Conservation (phyloP, 2,888 invertebrate genomes). For the Ophion ventricosus region DNA sequence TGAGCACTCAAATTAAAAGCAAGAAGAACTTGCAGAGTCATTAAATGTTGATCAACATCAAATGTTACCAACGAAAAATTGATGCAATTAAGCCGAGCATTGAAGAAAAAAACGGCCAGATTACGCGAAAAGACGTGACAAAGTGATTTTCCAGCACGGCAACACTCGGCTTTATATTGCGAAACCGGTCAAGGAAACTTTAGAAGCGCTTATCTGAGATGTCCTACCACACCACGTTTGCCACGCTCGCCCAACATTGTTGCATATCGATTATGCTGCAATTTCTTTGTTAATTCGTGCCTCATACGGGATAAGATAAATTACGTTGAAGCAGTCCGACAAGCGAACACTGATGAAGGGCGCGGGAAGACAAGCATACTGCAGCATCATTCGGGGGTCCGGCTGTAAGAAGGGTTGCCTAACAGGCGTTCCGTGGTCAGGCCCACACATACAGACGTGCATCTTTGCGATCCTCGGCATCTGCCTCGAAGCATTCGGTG, state of each 20-base stretch:
- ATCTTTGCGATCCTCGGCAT: constrained; percentile 16
- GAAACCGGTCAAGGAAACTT: too few relatives aligned
- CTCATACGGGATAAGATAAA: constrained; percentile 16
- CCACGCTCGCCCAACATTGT: constrained; percentile 20
- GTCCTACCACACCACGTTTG: too few relatives aligned
- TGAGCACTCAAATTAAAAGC: too few relatives aligned
- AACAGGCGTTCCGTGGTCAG: constrained; percentile 41
- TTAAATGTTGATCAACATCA: too few relatives aligned
- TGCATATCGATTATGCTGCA: constrained; percentile 20
- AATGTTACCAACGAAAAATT: too few relatives aligned
- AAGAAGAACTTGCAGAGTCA: too few relatives aligned
- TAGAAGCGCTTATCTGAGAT: too few relatives aligned
- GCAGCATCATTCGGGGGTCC: constrained; percentile 34
- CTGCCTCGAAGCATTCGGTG: constrained; percentile 47
- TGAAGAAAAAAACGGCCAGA: too few relatives aligned
- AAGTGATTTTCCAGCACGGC: too few relatives aligned
- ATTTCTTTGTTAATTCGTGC: constrained; percentile 41
- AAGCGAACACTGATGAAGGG: background rate
- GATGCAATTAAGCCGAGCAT: too few relatives aligned
- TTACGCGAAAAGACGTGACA: too few relatives aligned
- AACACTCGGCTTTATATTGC: too few relatives aligned
- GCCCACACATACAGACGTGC: constrained; percentile 16
- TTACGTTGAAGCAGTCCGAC: constrained; percentile 5
- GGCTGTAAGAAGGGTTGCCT: constrained; percentile 31
- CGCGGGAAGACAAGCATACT: constrained; percentile 5